Evolutionary conservation across 2,888 invertebrate species (phyloP).

Genomic region (Dorcus parallelipipedus): DNA sequence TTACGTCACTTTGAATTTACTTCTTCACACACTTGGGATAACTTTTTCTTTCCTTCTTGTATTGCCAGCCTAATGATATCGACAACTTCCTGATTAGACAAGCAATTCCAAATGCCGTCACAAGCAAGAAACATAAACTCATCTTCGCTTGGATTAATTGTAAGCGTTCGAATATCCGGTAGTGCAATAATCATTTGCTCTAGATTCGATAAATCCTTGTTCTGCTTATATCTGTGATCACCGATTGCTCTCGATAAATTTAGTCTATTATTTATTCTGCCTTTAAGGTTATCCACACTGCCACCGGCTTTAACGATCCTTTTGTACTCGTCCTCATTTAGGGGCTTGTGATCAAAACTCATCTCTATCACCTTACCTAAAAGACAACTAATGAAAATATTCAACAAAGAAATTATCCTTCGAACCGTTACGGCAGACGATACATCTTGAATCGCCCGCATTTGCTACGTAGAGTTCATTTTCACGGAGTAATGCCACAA

Average conservation of each 20-base stretch:
- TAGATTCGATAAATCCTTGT: conserved; percentile 68
- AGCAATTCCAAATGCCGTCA: conserved; percentile 96
- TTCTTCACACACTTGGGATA: conserved; percentile 92
- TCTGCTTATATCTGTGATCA: conserved; percentile 94
- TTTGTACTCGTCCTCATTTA: conserved; percentile 78
- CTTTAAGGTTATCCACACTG: conserved; percentile 77
- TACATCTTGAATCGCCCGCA: conserved; percentile 89
- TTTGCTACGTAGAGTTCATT: conserved; percentile 89
- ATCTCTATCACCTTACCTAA: conserved; percentile 78
- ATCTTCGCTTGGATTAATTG: conserved; percentile 73
- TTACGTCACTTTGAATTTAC: conserved; percentile 50
- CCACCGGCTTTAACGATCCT: conserved; percentile 93
- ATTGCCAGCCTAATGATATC: conserved; percentile 79
- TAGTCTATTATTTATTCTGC: conserved; percentile 93
- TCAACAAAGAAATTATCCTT: conserved; percentile 25
- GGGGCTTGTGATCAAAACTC: conserved; percentile 97
- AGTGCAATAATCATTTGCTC: conserved; percentile 97
- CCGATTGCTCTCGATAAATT: conserved; percentile 95
- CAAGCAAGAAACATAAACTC: conserved; percentile 93
- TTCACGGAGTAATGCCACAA: conserved; percentile 81
- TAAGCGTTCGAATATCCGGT: conserved; percentile 82
- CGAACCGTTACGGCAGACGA: conserved; percentile 49
- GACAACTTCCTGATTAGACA: conserved; percentile 94
- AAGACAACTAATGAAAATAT: not conserved
- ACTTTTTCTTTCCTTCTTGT: conserved; percentile 61